phyloP scores from a whole-genome alignment of 2,113 vertebrate species.

The Progne subis region DNA sequence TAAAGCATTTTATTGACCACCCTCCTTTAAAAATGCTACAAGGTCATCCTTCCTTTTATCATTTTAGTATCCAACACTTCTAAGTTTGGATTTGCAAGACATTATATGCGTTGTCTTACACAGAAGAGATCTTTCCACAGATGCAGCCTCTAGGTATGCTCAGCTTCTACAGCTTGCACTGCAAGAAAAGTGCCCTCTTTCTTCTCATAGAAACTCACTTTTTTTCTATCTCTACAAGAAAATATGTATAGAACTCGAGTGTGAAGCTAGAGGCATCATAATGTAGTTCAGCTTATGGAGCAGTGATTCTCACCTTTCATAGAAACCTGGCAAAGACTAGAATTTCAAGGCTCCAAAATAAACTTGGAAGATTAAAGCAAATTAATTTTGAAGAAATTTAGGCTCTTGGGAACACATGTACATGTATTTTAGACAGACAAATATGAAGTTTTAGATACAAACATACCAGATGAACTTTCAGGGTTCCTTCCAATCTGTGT shows the following conservation, averaged over 20 bases:
- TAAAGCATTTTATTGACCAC: neutral
- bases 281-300: neutral
- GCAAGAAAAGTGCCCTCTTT: neutral
- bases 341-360: neutral
- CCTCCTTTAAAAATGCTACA: neutral
- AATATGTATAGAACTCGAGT: neutral
- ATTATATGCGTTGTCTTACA: neutral
- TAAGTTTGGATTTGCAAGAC: neutral
- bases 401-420: neutral
- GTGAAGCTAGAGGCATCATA: neutral
- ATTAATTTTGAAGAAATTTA: neutral
- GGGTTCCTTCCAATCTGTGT: neutral
- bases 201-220: neutral
- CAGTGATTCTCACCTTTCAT: neutral
- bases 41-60: neutral
- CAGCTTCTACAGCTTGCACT: neutral
- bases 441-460: neutral
- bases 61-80: neutral
- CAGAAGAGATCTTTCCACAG: neutral
- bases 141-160: neutral
- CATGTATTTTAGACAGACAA: neutral
- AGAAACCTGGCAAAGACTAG: neutral
- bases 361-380: neutral
- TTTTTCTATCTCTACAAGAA: neutral
- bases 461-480: neutral